phyloP scores from a whole-genome alignment of 2,888 invertebrate species.

The Masnerella sp. region DNA sequence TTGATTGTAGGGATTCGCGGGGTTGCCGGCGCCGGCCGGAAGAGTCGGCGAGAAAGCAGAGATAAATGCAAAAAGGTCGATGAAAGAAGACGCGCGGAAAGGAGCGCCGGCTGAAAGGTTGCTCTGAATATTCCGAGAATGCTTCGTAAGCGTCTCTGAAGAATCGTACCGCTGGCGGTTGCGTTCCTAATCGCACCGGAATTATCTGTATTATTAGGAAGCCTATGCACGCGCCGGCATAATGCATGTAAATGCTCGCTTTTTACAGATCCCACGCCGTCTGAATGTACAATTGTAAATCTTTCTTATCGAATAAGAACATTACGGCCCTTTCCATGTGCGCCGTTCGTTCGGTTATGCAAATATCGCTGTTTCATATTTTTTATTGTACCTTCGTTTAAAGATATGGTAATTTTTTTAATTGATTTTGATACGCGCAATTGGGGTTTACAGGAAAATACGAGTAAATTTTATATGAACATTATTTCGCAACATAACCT shows the following conservation, averaged over 20 bases:
- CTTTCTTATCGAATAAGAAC: slow-evolving; percentile 43
- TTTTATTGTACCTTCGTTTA: too few species aligned
- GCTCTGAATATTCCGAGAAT: slow-evolving; percentile 67
- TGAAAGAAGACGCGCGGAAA: slow-evolving; percentile 50
- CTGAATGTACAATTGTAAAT: slow-evolving; percentile 51
- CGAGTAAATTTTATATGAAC: too few species aligned
- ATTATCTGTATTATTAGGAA: slow-evolving; percentile 71
- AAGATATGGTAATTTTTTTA: too few species aligned
- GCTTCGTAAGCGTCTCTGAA: slow-evolving; percentile 73
- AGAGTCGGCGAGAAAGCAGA: slow-evolving; percentile 44
- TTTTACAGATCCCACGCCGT: slow-evolving; percentile 43
- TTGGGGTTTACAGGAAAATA: too few species aligned
- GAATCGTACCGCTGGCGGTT: slow-evolving; percentile 68
- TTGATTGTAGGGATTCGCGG: slow-evolving; percentile 55
- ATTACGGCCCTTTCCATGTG: neutral
- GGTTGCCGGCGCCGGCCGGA: slow-evolving; percentile 30
- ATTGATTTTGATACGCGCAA: too few species aligned
- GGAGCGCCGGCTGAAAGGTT: slow-evolving; percentile 54
- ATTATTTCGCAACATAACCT: too few species aligned
- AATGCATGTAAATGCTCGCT: slow-evolving; percentile 60
- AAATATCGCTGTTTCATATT: too few species aligned
- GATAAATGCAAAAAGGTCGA: slow-evolving; percentile 52
- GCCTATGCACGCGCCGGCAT: slow-evolving; percentile 64
- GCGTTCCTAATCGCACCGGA: slow-evolving; percentile 71
- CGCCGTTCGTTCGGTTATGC: too few species aligned